A percentile compares a stretch with the other conserved stretches of the same genome.
phyloP scores from a whole-genome alignment of 1,140 invertebrate species.

The Drosophila mojavensis region DNA sequence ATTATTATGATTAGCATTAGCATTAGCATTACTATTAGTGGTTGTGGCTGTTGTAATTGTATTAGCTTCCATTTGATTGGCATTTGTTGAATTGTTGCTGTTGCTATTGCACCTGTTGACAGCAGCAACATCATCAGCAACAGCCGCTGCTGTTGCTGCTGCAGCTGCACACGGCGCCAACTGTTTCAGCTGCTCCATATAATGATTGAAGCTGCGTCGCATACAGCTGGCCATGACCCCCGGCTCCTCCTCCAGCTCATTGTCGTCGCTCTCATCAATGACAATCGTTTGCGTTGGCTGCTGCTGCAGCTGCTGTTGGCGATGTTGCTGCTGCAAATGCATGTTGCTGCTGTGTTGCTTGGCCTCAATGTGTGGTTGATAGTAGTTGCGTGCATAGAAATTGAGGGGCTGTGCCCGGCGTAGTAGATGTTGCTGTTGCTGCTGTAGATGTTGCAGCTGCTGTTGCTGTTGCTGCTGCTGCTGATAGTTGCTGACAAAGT shows the following conservation, averaged over 20 bases:
- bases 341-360: conserved; percentile 61
- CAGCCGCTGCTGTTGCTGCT: conserved; percentile 9
- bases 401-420: conserved; percentile 32
- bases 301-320: conserved; percentile 12
- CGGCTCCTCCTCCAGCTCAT: conserved; percentile 61
- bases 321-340: conserved; percentile 35
- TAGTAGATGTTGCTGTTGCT: conserved; percentile 40
- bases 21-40: conserved; percentile 55
- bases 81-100: conserved; percentile 61
- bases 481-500: conserved; percentile 50
- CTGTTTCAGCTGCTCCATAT: conserved; percentile 70
- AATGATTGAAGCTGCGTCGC: conserved; percentile 64
- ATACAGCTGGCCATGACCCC: conserved; percentile 37
- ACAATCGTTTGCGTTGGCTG: conserved; percentile 61
- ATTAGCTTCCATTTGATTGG: conserved; percentile 78
- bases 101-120: conserved; percentile 71
- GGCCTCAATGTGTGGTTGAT: conserved; percentile 39
- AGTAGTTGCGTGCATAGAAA: conserved; percentile 48
- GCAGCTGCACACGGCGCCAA: conserved; percentile 43
- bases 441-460: conserved; percentile 41
- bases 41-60: conserved; percentile 65
- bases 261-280: conserved; percentile 68
- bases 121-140: conserved; percentile 35
- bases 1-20: conserved; percentile 29
- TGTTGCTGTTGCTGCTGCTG: conserved; percentile 36